These are phyloP conservation scores for Otis tarda DNA, from an alignment of 2,113 vertebrate genomes.

Conservation along the genomic window DNA sequence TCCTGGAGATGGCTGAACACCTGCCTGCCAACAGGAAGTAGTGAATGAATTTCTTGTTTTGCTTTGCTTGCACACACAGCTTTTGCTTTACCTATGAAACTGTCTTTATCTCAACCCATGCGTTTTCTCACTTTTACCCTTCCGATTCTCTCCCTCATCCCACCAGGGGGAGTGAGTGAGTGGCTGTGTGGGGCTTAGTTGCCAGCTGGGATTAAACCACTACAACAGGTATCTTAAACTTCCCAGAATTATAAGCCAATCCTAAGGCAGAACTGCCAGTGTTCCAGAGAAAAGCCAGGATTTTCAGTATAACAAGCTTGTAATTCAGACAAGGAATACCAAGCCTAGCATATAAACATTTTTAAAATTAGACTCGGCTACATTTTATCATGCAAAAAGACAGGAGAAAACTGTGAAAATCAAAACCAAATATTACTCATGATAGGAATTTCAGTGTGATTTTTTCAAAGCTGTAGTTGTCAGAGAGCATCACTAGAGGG, in stretches of 20 bases:
- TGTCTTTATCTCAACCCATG: too few relatives aligned
- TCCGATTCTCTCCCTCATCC: too few relatives aligned
- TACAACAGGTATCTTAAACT: neutral
- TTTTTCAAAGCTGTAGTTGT: neutral
- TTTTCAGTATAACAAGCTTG: neutral
- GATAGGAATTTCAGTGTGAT: neutral
- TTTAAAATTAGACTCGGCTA: neutral
- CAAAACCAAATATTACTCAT: neutral
- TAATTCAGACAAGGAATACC: neutral
- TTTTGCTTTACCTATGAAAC: too few relatives aligned
- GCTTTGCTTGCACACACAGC: too few relatives aligned
- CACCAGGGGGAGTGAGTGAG: too few relatives aligned
- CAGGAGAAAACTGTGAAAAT: neutral
- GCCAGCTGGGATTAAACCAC: too few relatives aligned
- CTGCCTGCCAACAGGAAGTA: too few relatives aligned
- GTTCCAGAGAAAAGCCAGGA: neutral
- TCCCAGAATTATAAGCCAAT: neutral
- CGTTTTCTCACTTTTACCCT: too few relatives aligned
- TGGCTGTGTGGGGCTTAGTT: too few relatives aligned
- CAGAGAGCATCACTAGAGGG: conserved; percentile 67
- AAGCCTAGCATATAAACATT: neutral
- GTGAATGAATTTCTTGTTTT: too few relatives aligned
- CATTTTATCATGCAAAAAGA: neutral
- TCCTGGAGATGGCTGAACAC: too few relatives aligned
- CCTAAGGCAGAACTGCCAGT: neutral